Conservation (phyloP, 2,888 invertebrate species). For the Steinernema scapterisci region DNA sequence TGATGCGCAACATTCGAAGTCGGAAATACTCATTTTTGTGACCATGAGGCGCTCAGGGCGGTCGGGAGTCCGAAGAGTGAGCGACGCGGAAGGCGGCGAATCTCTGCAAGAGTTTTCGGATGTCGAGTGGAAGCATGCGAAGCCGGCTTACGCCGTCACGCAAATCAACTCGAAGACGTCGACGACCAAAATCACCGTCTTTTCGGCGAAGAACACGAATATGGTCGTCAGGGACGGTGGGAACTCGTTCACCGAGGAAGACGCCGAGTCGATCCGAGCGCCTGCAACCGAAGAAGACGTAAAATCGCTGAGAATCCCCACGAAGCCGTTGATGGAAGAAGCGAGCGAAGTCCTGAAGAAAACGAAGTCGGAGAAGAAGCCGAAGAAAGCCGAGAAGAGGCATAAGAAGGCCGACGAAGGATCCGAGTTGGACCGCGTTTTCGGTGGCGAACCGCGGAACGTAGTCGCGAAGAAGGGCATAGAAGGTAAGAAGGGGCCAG, state of each 20-base stretch:
- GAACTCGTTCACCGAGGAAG: background rate
- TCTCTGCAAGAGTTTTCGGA: constrained; percentile 9
- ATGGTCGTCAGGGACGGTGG: background rate
- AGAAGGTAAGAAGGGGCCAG: too few species aligned
- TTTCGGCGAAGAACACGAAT: constrained; percentile 1
- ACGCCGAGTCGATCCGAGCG: background rate
- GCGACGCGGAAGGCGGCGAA: background rate
- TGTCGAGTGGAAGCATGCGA: background rate
- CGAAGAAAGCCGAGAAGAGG: background rate
- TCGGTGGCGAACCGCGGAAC: too few species aligned
- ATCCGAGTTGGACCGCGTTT: background rate
- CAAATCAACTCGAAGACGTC: background rate
- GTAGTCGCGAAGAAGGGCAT: too few species aligned
- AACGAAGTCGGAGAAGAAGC: background rate
- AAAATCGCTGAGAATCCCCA: too few species aligned
- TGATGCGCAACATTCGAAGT: too few species aligned
- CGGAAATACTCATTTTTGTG: too few species aligned
- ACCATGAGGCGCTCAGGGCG: background rate
- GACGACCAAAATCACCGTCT: background rate
- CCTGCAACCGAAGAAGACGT: background rate
- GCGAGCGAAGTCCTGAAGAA: background rate
- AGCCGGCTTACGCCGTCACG: background rate
- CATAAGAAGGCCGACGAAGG: background rate
- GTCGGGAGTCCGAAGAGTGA: background rate
- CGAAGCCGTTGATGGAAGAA: too few species aligned